Conservation (phyloP, 2,888 invertebrate genomes). For the Brachynemurus nebulosus region DNA sequence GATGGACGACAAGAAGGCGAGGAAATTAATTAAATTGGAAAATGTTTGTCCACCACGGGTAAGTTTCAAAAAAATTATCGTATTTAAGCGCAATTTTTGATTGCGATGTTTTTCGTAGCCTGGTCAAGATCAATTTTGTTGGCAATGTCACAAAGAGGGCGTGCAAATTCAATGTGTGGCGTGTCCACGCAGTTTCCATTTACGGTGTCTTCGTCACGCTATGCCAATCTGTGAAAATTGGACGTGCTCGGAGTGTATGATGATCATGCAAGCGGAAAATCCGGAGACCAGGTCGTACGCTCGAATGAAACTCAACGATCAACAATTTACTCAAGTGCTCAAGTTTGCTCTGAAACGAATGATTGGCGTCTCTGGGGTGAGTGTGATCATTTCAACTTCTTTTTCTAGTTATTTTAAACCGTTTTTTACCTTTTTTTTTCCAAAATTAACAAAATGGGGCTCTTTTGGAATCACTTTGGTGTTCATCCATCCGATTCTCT, state of each 20-base stretch:
- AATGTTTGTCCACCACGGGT: no score
- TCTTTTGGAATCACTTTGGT: no score
- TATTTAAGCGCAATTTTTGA: no score
- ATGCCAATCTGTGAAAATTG: slow-evolving; percentile 43
- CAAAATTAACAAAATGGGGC: no score
- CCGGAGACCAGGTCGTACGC: slow-evolving; percentile 46
- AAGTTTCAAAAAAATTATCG: no score
- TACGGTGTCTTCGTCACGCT: slow-evolving; percentile 51
- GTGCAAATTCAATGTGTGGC: slow-evolving; percentile 56
- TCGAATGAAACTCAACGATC: not conserved
- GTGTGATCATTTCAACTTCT: no score
- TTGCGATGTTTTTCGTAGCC: slow-evolving; percentile 29
- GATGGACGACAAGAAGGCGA: slow-evolving; percentile 3
- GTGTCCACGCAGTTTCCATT: slow-evolving; percentile 77
- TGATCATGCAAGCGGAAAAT: slow-evolving; percentile 56
- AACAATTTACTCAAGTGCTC: slow-evolving; percentile 46
- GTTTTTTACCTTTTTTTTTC: no score
- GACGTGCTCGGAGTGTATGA: slow-evolving; percentile 80
- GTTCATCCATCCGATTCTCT: no score
- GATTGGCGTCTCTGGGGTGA: slow-evolving; percentile 69
- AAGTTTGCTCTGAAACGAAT: slow-evolving; percentile 68
- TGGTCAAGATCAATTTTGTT: slow-evolving; percentile 68
- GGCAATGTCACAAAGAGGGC: slow-evolving; percentile 73
- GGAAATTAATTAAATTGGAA: slow-evolving; percentile 3
- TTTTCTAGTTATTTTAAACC: no score